These are phyloP conservation scores for Drosophila maculinotata DNA, from an alignment of 2,888 invertebrate species.

Conservation along the genomic window DNA sequence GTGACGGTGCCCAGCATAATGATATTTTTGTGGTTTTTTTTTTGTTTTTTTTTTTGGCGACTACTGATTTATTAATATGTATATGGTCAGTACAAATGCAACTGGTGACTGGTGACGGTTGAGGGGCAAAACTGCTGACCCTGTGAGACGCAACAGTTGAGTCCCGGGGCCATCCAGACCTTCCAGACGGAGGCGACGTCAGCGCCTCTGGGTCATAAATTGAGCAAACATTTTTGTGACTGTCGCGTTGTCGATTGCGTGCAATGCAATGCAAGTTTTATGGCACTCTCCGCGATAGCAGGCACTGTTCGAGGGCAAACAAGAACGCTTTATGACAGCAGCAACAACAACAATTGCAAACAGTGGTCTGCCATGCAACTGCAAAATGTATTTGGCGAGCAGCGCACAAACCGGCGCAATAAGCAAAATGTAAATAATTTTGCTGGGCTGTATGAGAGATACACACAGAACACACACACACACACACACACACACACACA, in stretches of 20 bases:
- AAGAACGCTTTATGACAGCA: conserved; percentile 58
- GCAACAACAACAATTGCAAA: conserved; percentile 46
- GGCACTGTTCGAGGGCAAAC: conserved; percentile 65
- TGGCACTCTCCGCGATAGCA: conserved; percentile 69
- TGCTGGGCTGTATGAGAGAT: conserved; percentile 26
- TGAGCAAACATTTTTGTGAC: conserved; percentile 74
- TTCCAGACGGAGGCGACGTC: conserved; percentile 30
- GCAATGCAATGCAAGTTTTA: conserved; percentile 80
- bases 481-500: conserved; percentile 7
- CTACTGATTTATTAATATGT: conserved; percentile 27
- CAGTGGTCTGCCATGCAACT: conserved; percentile 63
- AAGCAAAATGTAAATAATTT: conserved; percentile 81
- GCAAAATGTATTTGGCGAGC: conserved; percentile 40
- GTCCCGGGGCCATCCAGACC: conserved; percentile 30
- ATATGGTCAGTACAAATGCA: conserved; percentile 32
- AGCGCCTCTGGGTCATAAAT: conserved; percentile 70
- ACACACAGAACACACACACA: conserved; percentile 6
- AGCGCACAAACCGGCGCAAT: conserved; percentile 54
- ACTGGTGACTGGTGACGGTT: conserved; percentile 22
- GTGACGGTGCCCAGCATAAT: conserved; percentile 22
- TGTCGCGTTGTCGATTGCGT: conserved; percentile 67
- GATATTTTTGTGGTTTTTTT: conserved; percentile 21
- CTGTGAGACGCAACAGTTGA: conserved; percentile 54
- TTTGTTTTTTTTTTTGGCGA: background rate
- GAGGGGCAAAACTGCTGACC: conserved; percentile 55